These are phyloP conservation scores for Procambarus virginalis DNA, from an alignment of 1,140 invertebrate species.

Conservation along the genomic window DNA sequence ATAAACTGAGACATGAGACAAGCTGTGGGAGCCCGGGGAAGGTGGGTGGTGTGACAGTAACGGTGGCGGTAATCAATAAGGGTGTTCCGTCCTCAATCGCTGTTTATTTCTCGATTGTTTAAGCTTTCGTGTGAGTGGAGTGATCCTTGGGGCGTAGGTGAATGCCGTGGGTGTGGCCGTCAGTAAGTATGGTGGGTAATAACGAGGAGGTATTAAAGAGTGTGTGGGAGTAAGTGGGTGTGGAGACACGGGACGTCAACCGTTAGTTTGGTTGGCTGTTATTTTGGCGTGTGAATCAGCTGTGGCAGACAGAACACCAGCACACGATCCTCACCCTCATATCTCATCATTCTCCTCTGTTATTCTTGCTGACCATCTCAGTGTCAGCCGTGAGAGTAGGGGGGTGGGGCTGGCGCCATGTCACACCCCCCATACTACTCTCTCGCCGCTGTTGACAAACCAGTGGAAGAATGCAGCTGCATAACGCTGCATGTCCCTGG, in stretches of 20 bases:
- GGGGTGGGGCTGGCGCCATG: conserved; percentile 5
- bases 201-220: background rate
- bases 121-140: background rate
- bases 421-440: background rate
- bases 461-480: background rate
- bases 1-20: too few relatives aligned
- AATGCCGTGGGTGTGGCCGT: background rate
- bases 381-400: background rate
- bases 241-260: background rate
- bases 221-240: background rate
- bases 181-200: background rate
- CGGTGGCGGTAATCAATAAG: background rate
- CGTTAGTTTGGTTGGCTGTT: background rate
- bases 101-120: background rate
- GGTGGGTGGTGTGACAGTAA: background rate
- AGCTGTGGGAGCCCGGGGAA: background rate
- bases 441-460: background rate
- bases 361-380: background rate
- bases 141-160: background rate
- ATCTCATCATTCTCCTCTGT: background rate
- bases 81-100: background rate
- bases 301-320: background rate
- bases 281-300: background rate
- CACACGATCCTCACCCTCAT: background rate
- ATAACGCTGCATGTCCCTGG: too few relatives aligned